Conservation (phyloP, 2,888 invertebrate species). For the Charanyca ferruginea region DNA sequence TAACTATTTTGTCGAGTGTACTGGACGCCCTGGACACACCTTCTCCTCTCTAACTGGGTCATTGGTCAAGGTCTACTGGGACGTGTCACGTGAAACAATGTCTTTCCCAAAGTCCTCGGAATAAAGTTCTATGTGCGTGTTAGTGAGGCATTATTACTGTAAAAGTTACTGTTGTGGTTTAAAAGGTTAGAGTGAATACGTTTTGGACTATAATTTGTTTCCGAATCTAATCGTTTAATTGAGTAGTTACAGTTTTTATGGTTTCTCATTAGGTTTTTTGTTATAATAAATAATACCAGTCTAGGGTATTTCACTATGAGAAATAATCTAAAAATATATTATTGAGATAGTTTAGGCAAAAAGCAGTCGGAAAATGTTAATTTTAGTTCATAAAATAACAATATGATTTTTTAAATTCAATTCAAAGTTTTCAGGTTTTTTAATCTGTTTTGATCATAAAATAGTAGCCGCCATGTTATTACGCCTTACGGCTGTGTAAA, state of each 20-base stretch:
- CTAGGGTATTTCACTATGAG: no score
- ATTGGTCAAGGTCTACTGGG: slow-evolving; percentile 64
- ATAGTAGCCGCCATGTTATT: no score
- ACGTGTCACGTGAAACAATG: slow-evolving; percentile 32
- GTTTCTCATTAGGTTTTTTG: background rate
- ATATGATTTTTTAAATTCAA: no score
- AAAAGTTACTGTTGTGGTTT: slow-evolving; percentile 4
- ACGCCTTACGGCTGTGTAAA: no score
- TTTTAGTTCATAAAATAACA: no score
- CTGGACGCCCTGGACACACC: slow-evolving; percentile 49
- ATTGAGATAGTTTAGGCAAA: no score
- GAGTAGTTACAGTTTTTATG: background rate
- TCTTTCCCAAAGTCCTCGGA: slow-evolving; percentile 33
- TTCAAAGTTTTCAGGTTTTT: no score
- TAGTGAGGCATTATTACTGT: slow-evolving; percentile 21
- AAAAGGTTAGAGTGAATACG: slow-evolving; percentile 16
- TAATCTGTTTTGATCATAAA: no score
- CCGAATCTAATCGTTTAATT: slow-evolving; percentile 8
- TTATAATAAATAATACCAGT: no score
- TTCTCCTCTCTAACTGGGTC: slow-evolving; percentile 58
- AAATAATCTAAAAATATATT: no score
- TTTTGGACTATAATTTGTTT: slow-evolving; percentile 6
- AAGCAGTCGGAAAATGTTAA: no score
- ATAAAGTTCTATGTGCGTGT: slow-evolving; percentile 45
- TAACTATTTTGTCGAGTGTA: slow-evolving; percentile 8